Evolutionary conservation across 2,113 vertebrate species (phyloP), one percentile per base, ranked within the genome.

Genomic region (Odocoileus hemionus): DNA sequence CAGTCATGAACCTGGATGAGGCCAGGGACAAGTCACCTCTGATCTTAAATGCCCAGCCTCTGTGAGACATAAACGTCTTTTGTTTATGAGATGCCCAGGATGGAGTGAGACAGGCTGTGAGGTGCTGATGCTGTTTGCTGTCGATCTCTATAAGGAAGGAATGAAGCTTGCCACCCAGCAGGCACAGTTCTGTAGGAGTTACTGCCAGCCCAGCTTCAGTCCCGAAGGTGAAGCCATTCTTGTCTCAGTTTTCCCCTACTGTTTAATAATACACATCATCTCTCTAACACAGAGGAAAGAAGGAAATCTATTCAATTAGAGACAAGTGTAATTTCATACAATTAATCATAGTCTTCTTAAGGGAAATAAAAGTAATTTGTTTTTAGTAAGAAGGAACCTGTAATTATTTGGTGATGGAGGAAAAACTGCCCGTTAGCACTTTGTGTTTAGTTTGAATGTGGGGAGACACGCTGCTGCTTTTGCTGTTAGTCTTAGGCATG

Each of bases 291-390:
- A 90, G 28, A 90, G 92, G 74, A 91, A 96, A 96, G 64, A 92
- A 74, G 82, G 50, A 97, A 74, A 74, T 86, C 82, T 90, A 85
- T 94, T 97, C 91, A 90, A 97, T 95, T 96, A 97, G 85, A 95
- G 86, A 82, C 93, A 94, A 95, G 90, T 86, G 43, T 94, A 96
- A 98, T 98, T 98, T 96, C 97, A 91, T 74, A 78, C 79, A 96
- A 96, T 98, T 96, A 97, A 97, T 98, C 98, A 96, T 86, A 96
- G 83, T 86, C 91, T 96, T 93, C 92, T 83, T 94, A 89, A 94
- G 60, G 52, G 86, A 97, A 97, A 96, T 95, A 97, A 97, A 98
- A 97, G 87, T 80, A 95, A 98, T 96, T 91, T 98, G 86, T 89
- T 97, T 97, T 93, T 55, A 52, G 86, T 76, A 88, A 55, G 91